Percentiles rank a stretch among this genome's conserved stretches.
Conservation (phyloP, 2,113 vertebrate genomes). For the Heterotis niloticus region DNA sequence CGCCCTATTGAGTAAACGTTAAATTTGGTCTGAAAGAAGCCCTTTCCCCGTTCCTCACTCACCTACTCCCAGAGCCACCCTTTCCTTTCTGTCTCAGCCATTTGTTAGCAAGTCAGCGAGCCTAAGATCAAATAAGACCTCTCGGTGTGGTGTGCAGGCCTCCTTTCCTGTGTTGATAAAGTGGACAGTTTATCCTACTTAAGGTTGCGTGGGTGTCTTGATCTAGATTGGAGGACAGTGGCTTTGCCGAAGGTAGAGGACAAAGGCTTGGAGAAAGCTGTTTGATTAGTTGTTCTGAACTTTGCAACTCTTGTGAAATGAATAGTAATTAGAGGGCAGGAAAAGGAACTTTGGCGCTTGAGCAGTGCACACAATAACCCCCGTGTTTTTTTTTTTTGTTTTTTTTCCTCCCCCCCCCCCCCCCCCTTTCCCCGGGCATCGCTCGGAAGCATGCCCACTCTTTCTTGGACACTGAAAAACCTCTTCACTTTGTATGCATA, state of each 20-base stretch:
- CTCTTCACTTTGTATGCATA: constrained; percentile 2
- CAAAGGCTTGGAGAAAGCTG: constrained; percentile 25
- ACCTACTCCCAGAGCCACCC: constrained; percentile 8
- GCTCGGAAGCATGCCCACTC: neutral
- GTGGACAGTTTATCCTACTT: no score
- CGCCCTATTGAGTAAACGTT: constrained; percentile 42
- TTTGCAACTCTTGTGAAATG: constrained; percentile 33
- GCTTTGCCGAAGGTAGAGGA: neutral
- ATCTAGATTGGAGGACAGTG: constrained; percentile 14
- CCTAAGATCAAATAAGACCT: constrained; percentile 38
- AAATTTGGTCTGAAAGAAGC: constrained; percentile 46
- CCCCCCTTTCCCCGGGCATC: no score
- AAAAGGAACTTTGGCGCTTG: neutral
- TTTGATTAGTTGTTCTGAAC: constrained; percentile 33
- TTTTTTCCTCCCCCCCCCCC: no score
- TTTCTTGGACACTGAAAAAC: constrained; percentile 16
- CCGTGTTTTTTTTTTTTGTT: neutral
- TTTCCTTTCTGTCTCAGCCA: constrained; percentile 39
- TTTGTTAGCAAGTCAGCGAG: constrained; percentile 39
- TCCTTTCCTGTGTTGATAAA: constrained; percentile 1
- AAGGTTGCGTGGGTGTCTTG: no score
- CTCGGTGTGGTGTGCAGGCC: neutral
- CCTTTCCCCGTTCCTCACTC: constrained; percentile 28
- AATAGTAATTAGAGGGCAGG: constrained; percentile 19
- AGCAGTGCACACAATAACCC: constrained; percentile 4